Conservation (phyloP, 1,140 invertebrate species). For the Papilio machaon region DNA sequence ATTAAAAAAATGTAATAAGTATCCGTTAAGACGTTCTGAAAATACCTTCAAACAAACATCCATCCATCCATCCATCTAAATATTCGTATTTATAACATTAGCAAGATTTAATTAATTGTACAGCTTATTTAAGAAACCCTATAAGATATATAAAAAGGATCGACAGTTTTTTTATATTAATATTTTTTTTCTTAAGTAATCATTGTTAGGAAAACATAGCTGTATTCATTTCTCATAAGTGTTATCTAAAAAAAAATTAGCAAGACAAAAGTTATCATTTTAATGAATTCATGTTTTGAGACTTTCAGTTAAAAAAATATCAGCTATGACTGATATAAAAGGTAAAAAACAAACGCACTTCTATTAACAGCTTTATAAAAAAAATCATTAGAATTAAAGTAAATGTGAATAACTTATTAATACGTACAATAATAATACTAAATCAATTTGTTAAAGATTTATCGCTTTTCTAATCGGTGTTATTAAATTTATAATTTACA, state of each 20-base stretch:
- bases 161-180: no score
- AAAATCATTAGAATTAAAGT: no score
- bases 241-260: background rate
- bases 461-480: slow-evolving; percentile 4
- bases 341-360: background rate
- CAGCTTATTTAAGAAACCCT: no score
- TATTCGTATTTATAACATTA: no score
- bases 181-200: no score
- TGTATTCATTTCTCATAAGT: background rate
- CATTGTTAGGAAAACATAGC: background rate
- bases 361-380: no score
- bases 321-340: background rate
- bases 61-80: no score
- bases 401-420: background rate
- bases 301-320: background rate
- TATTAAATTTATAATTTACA: slow-evolving; percentile 1
- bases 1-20: no score
- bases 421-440: background rate
- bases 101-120: no score
- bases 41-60: no score
- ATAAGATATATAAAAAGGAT: no score
- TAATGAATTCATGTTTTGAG: background rate
- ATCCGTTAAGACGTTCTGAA: no score
- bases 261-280: background rate
- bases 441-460: background rate